Conservation (phyloP, 1,140 invertebrate species). For the Lethrus apterus region DNA sequence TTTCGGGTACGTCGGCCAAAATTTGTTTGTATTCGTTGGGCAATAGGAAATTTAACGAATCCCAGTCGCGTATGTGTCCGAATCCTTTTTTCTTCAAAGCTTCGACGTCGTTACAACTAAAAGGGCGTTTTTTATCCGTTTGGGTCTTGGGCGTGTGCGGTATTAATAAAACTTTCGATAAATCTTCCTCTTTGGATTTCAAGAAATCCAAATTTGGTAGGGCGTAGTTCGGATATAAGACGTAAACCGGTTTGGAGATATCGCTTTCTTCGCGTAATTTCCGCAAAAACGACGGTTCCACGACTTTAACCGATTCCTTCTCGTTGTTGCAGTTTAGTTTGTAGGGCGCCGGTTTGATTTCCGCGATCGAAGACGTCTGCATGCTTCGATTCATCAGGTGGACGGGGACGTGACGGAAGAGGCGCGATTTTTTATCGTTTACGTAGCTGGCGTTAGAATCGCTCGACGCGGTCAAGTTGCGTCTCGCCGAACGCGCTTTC, state of each 20-base stretch:
- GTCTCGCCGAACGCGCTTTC: conserved; percentile 17
- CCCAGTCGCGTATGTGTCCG: conserved; percentile 82
- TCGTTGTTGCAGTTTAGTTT: conserved; percentile 19
- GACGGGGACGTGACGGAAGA: conserved; percentile 6
- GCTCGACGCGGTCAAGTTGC: conserved; percentile 10
- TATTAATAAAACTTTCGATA: conserved; percentile 44
- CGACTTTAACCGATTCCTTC: conserved; percentile 44
- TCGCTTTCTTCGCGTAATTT: conserved; percentile 55
- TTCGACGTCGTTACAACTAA: conserved; percentile 78
- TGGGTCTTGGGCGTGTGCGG: conserved; percentile 36
- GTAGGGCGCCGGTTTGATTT: conserved; percentile 26
- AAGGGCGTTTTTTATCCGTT: conserved; percentile 51
- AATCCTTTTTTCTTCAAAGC: conserved; percentile 70
- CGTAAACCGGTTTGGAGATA: conserved; percentile 70
- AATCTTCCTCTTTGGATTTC: conserved; percentile 52
- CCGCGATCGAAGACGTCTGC: conserved; percentile 47
- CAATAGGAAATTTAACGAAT: conserved; percentile 78
- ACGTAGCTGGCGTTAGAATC: conserved; percentile 12
- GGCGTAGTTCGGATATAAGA: conserved; percentile 87
- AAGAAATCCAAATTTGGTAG: conserved; percentile 83
- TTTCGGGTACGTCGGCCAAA: conserved; percentile 67
- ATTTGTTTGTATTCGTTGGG: conserved; percentile 71
- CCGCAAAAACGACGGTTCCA: conserved; percentile 57
- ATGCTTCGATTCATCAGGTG: conserved; percentile 62
- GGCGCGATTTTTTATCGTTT: conserved; percentile 34